phyloP scores from a whole-genome alignment of 2,113 vertebrate genomes.

The Oceanodroma tethys region DNA sequence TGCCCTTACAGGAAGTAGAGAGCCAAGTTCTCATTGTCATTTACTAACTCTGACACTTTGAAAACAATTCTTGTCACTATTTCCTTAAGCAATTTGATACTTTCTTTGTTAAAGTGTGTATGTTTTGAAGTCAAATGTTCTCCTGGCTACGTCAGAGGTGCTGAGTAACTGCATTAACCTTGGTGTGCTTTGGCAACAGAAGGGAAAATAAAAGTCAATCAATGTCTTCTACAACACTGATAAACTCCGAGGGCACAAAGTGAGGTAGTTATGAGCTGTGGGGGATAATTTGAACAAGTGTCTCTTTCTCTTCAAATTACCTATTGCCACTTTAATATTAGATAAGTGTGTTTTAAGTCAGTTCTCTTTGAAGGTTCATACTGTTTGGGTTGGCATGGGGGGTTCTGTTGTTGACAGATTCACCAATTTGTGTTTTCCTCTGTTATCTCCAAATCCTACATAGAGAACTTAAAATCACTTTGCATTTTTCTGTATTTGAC shows the following conservation, averaged over 20 bases:
- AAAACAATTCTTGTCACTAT: neutral
- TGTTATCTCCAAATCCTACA: conserved; percentile 42
- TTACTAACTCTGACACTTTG: neutral
- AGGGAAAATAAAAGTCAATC: conserved; percentile 58
- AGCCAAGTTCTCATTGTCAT: neutral
- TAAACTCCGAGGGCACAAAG: conserved; percentile 36
- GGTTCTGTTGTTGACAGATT: neutral
- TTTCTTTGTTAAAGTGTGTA: conserved; percentile 28
- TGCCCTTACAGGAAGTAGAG: neutral
- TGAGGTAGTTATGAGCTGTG: neutral
- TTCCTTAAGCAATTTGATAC: conserved; percentile 14
- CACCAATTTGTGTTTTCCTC: neutral
- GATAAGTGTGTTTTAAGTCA: conserved; percentile 47
- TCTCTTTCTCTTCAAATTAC: conserved; percentile 41
- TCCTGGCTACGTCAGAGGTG: conserved; percentile 45
- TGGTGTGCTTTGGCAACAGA: conserved; percentile 51
- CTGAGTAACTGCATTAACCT: conserved; percentile 65
- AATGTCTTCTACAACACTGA: conserved; percentile 37
- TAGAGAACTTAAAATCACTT: neutral
- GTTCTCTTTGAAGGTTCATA: conserved; percentile 24
- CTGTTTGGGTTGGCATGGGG: conserved; percentile 20
- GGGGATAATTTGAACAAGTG: conserved; percentile 44
- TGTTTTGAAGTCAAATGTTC: conserved; percentile 51
- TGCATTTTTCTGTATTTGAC: neutral
- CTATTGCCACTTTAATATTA: conserved; percentile 36